Percentiles rank a stretch among this genome's conserved stretches.
These are phyloP conservation scores for Mythimna loreyi DNA, from an alignment of 2,888 invertebrate species.

Conservation along the genomic window DNA sequence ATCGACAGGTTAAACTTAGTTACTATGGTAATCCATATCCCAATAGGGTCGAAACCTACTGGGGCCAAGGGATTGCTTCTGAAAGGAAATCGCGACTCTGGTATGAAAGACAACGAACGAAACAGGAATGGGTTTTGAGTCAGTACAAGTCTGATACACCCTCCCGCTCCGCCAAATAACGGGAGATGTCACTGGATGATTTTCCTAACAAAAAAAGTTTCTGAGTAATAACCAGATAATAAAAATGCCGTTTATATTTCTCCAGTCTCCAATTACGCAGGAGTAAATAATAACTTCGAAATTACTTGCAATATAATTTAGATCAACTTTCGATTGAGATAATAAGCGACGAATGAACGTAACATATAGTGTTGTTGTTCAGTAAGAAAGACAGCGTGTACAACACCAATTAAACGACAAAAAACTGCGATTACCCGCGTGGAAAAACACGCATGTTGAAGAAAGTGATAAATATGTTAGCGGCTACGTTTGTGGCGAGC, in stretches of 20 bases:
- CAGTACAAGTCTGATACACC: too few relatives aligned
- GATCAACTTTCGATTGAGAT: constrained; percentile 46
- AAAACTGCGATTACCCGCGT: constrained; percentile 51
- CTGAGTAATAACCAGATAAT: not conserved
- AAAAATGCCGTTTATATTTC: constrained; percentile 6
- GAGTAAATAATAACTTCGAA: not conserved
- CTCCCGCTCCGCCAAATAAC: too few relatives aligned
- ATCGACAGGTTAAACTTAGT: too few relatives aligned
- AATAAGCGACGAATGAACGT: constrained; percentile 33
- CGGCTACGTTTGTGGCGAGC: constrained; percentile 61
- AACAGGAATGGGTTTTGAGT: too few relatives aligned
- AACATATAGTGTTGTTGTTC: constrained; percentile 14
- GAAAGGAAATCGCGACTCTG: too few relatives aligned
- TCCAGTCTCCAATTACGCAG: not conserved
- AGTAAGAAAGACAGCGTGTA: constrained; percentile 40
- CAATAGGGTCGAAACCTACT: too few relatives aligned
- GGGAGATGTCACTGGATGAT: too few relatives aligned
- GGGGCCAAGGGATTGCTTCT: too few relatives aligned
- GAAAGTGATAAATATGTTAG: constrained; percentile 71
- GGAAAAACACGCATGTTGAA: constrained; percentile 66
- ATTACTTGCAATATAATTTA: constrained; percentile 5
- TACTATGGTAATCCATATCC: too few relatives aligned
- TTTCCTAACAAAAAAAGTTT: too few relatives aligned
- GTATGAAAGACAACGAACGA: too few relatives aligned
- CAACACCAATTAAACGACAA: constrained; percentile 54